Percentiles rank a stretch among this genome's conserved stretches.
phyloP scores from a whole-genome alignment of 2,797 vertebrate genomes.

The Gouania willdenowi region DNA sequence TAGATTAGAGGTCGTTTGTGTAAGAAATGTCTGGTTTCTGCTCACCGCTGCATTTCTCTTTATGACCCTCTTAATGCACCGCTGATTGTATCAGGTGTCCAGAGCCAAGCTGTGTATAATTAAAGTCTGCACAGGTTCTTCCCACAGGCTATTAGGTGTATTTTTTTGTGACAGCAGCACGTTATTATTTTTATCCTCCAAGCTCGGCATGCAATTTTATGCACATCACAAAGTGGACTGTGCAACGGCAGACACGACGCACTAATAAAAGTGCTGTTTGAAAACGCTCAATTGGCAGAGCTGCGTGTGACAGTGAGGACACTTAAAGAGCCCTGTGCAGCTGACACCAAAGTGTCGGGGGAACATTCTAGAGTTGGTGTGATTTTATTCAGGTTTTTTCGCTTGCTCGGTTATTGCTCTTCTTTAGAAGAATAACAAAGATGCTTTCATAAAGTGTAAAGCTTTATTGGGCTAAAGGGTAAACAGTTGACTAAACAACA shows the following conservation, averaged over 20 bases:
- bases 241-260: not conserved
- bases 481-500: too few species aligned
- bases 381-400: constrained; percentile 17
- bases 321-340: constrained; percentile 5
- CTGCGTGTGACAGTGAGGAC: constrained; percentile 6
- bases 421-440: constrained; percentile 35
- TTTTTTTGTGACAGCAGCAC: constrained; percentile 23
- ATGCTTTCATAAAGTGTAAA: too few species aligned
- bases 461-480: too few species aligned
- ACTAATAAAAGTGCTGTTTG: not conserved
- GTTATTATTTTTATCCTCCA: not conserved
- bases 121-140: constrained; percentile 19
- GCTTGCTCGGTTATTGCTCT: constrained; percentile 10
- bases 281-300: constrained; percentile 8
- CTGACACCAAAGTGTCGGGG: constrained; percentile 7
- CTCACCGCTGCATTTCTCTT: constrained; percentile 16
- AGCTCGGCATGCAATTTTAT: not conserved
- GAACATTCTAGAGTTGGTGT: constrained; percentile 17
- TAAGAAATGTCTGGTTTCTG: constrained; percentile 32
- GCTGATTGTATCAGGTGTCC: constrained; percentile 51
- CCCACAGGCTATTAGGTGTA: too few species aligned
- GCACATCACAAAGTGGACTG: not conserved
- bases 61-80: constrained; percentile 20
- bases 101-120: constrained; percentile 42
- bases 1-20: constrained; percentile 37